A percentile compares a stretch with the other conserved stretches of the same genome.
phyloP scores from a whole-genome alignment of 2,888 invertebrate genomes.

The Hipparchia semele region DNA sequence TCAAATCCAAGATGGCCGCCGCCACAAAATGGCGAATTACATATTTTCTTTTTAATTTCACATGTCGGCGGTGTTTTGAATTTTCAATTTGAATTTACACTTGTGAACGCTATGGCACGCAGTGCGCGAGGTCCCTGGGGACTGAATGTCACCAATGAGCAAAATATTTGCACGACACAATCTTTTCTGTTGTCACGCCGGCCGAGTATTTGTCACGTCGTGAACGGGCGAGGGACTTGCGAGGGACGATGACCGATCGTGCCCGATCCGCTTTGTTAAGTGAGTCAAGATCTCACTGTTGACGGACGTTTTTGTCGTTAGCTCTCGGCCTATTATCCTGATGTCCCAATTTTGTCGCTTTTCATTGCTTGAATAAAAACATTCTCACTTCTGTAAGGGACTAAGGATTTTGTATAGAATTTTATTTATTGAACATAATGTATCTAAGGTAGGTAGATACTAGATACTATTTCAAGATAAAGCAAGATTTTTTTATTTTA shows the following conservation, averaged over 20 bases:
- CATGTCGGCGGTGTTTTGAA: no score
- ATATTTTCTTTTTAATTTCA: no score
- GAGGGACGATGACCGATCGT: conserved; percentile 68
- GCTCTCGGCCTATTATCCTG: conserved; percentile 45
- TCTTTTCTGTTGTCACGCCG: conserved; percentile 55
- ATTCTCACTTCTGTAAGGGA: background rate
- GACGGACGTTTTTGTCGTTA: conserved; percentile 48
- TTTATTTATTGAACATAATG: no score
- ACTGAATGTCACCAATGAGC: background rate
- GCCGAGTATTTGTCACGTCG: conserved; percentile 64
- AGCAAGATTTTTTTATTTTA: no score
- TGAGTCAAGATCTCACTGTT: conserved; percentile 55
- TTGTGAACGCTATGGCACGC: no score
- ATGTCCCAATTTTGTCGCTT: conserved; percentile 28
- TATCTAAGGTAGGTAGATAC: no score
- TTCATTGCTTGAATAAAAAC: conserved; percentile 1
- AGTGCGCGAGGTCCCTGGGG: background rate
- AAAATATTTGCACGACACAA: conserved; percentile 38
- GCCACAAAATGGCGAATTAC: no score
- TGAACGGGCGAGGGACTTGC: conserved; percentile 62
- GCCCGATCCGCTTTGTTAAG: conserved; percentile 63
- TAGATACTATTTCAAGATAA: no score
- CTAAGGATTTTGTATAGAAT: no score
- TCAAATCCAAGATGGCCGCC: no score
- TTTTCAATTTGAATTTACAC: no score